Base-by-base conservation (phyloP, 2,888 invertebrate species). In the Coremacera marginata region DNA sequence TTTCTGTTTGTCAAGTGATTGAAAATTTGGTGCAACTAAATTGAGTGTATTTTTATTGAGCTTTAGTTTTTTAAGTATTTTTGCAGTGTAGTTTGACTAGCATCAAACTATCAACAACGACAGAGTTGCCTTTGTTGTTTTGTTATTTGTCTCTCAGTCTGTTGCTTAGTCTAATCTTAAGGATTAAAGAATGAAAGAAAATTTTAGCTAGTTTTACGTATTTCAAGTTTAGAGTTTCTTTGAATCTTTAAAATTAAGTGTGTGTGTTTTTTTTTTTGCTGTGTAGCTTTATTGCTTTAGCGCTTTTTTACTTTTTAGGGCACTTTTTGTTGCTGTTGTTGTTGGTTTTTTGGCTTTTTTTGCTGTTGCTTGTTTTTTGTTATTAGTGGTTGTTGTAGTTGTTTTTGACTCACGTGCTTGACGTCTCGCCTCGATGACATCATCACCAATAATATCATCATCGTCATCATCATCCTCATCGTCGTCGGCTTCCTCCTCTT, bases 401-500 rank as follows among this genome's bases (percentile, higher is more conserved):
- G 93, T 92, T 93, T 94, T 95, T 87, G 94, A 95, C 95, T 95
- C 95, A 95, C 95, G 95, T 95, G 95, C 92, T 87, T 87, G 84
- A 91, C 91, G 91, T 89, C 93, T 92, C 84, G 93, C 93, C 89
- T 92, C 93, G 86, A 93, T 91, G 86, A 92, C 91, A 86, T 90
- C 90, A 76, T 91, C 90, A 78, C 89, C 92, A 86, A 92, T 91
- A 89, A 94, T 92, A 84, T 92, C 92, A 85, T 93, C 92, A 79
- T 91, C 91, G 83, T 92, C 91, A 86, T 93, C 93, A 83, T 93
- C 92, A 79, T 93, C 93, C 80, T 89, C 89, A 31, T 93, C 93
- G 44, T 93, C 93, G 57, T 91, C 92, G 65, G 27, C 93, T 80
- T 87, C 89, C 57, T 93, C 94, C 22, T 93, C 93, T 5, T 91